These are phyloP conservation scores for Pristis pectinata DNA, from an alignment of 2,797 vertebrate genomes.

Conservation along the genomic window DNA sequence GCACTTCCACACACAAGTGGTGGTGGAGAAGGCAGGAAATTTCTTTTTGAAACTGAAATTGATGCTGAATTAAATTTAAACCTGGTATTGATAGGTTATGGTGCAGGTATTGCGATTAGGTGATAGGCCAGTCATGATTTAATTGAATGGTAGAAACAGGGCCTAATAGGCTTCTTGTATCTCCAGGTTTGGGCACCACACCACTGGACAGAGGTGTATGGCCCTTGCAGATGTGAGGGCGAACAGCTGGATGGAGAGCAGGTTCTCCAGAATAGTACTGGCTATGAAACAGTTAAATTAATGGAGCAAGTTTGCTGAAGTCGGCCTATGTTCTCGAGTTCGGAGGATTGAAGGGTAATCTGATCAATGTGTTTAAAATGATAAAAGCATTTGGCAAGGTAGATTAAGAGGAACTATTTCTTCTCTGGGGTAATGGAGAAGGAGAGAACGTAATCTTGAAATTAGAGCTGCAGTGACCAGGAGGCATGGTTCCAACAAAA, in stretches of 20 bases:
- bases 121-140: too few species aligned
- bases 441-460: not conserved
- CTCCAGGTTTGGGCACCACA: not conserved
- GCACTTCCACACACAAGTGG: too few species aligned
- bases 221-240: too few species aligned
- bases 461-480: not conserved
- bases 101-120: too few species aligned
- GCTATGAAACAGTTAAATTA: not conserved
- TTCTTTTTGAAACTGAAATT: too few species aligned
- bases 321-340: not conserved
- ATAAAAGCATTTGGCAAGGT: not conserved
- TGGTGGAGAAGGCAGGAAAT: too few species aligned
- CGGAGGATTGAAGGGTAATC: not conserved
- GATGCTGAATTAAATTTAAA: too few species aligned
- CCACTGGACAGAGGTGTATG: too few species aligned
- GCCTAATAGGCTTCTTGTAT: too few species aligned
- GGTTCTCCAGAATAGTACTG: not conserved
- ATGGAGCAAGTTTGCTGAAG: not conserved
- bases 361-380: not conserved
- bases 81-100: too few species aligned
- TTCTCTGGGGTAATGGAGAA: not conserved
- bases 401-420: not conserved
- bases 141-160: too few species aligned
- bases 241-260: not conserved
- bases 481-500: not conserved